Percentiles rank a stretch among this genome's conserved stretches.
phyloP scores from a whole-genome alignment of 53 echinoderm and acorn worm species.

The Astropecten irregularis region DNA sequence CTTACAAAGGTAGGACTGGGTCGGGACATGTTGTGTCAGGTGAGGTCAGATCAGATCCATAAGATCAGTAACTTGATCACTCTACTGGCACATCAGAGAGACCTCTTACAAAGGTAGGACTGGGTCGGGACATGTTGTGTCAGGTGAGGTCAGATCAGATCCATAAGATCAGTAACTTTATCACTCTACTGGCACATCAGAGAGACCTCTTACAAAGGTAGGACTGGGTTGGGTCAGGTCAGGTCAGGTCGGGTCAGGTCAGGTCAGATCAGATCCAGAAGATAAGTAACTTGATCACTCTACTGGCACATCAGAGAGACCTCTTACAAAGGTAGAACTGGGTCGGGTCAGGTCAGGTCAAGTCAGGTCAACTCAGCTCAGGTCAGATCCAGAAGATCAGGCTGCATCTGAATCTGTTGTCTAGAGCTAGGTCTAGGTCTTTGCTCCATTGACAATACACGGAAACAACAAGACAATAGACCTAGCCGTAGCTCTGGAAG shows the following conservation, averaged over 20 bases:
- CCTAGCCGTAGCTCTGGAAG: no score
- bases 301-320: conserved; percentile 91
- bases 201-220: no score
- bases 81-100: conserved; percentile 78
- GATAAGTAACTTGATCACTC: conserved; percentile 88
- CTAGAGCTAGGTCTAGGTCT: no score
- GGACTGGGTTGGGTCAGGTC: neutral
- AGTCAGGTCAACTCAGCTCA: neutral
- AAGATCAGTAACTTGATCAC: conserved; percentile 83
- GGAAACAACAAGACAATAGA: neutral
- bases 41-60: conserved; percentile 80
- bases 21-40: neutral
- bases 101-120: conserved; percentile 57
- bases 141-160: neutral
- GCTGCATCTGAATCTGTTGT: no score
- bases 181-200: no score
- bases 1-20: neutral
- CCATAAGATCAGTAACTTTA: no score
- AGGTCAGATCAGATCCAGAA: conserved; percentile 96
- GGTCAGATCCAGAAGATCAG: neutral
- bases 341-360: neutral
- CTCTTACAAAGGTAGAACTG: conserved; percentile 63
- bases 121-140: neutral
- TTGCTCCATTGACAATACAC: neutral
- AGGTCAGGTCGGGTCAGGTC: neutral